Base-by-base conservation (phyloP, 2,113 vertebrate genomes). In the Epinephelus fuscoguttatus region DNA sequence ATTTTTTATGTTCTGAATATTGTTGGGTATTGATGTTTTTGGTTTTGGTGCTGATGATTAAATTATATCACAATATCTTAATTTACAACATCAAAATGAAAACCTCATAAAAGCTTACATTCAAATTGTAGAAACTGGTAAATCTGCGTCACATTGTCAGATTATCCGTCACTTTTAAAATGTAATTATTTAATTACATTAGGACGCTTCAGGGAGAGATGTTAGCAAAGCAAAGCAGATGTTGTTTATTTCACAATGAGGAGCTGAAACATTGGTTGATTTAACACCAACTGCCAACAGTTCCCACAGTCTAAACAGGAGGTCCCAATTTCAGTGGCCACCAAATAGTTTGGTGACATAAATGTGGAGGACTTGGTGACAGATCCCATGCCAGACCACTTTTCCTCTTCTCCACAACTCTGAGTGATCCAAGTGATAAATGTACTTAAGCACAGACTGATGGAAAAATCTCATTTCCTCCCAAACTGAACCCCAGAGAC, bases 271-370 rank as follows among this genome's bases (percentile, higher is more conserved):
- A 53, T 19, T 64, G 74, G 62, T 42, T 68, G 72, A 80, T 76
- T 78, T 62, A 57, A 61, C 19, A 62, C 37, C 62, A 45, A 61
- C 78, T 74, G 68, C 82, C 75, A 78, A 68, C 77, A 80, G 82
- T 90, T 93, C 88, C 80, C 92, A 91, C 90, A 92, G 81, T 78
- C 68, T 79, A 74, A 91, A 92, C 86, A 92, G 83, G 81, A 87
- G 40, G 86, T 88, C 86, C 75, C 73, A 89, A 85, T 89, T 91
- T 91, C 71, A 85, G 80, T 53, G 80, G 84, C 79, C 78, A 75
- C 66, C 49, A 77, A 84, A 92, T 82, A 86, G 64, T 87, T 89
- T n/a, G 53, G 87, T 66, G 84, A 77, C 79, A 90, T 71, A 89
- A 79, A 87, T 87, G 50, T 89, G 67, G 84, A 91, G 27, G 73